Base-by-base conservation (phyloP, 2,888 invertebrate species). In the Rhorus exstirpatorius region DNA sequence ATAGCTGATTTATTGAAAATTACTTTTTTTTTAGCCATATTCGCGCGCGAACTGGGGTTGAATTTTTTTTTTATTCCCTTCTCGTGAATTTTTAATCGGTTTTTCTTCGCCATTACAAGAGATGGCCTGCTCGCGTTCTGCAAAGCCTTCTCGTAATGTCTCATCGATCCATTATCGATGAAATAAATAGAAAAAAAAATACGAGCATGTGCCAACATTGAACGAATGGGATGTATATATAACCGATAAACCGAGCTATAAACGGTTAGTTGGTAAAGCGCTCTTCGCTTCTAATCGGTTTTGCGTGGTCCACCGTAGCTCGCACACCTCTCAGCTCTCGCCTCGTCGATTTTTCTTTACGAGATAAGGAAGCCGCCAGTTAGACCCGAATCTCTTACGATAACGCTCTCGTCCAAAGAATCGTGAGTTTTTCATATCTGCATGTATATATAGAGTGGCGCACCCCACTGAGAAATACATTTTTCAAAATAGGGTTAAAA, bases 101-200 rank as follows among this genome's bases (percentile, higher is more conserved):
- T 71, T 17, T 46, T 60, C 3, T 35, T 60, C 35, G n/a, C 49
- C 31, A 19, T 58, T 41, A 60, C 10, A 38, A 6, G 35, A 14
- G 14, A 46, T n/a, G 19, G 6, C 3, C 10, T 4, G 35, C 41
- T 68, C 35, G 14, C 61, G 55, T 53, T 63, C 14, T 44, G 49
- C 60, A 51, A 60, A 67, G 17, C 49, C 24, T 17, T 17, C 21
- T 14, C 41, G 53, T 44, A 44, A 61, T 63, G 44, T 21, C 60
- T 78, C 61, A 19, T 63, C 77, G 53, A 51, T 63, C 38, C 31
- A 21, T 65, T 65, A 53, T 75, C 55, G 65, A 44, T 44, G n/a
- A n/a, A n/a, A n/a, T 26, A 24, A 35, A 38, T 49, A 24, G 14
- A 35, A 35, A 31, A 61, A 61, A 61, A 41, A 35, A 35, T 10